These are phyloP conservation scores for Molossus alvarezi DNA, from an alignment of 2,797 vertebrate genomes.

Conservation along the genomic window DNA sequence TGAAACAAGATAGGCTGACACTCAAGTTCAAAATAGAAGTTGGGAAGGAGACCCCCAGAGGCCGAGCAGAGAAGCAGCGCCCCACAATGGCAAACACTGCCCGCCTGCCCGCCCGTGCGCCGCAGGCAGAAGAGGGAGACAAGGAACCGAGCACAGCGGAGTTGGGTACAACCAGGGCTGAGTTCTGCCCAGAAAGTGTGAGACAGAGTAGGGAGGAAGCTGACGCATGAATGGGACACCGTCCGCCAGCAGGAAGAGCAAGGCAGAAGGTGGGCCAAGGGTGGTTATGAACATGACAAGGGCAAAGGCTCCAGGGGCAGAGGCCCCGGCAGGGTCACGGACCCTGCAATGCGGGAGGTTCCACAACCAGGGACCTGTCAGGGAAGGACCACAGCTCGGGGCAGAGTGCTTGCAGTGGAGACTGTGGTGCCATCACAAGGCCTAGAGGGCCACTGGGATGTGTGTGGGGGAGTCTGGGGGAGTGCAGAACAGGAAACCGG, in stretches of 20 bases:
- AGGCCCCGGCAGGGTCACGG: not conserved
- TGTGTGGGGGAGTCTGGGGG: accelerated
- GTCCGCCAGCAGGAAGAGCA: accelerated
- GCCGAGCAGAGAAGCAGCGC: not conserved
- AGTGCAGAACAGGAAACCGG: accelerated
- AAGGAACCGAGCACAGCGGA: no score
- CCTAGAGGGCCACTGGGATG: not conserved
- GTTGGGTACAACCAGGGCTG: not conserved
- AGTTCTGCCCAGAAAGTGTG: not conserved
- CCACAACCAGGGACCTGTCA: accelerated
- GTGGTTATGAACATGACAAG: accelerated
- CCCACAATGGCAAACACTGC: not conserved
- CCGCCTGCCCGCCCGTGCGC: not conserved
- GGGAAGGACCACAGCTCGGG: accelerated
- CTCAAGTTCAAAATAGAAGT: not conserved
- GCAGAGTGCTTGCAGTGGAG: not conserved
- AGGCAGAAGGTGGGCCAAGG: not conserved
- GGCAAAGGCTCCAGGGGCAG: not conserved
- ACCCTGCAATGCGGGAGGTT: not conserved
- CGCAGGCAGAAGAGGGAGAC: not conserved
- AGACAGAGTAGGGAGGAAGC: not conserved
- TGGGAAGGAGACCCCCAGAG: not conserved
- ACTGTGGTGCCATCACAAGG: accelerated
- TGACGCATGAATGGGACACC: accelerated
- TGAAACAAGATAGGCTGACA: not conserved